Base-by-base conservation (phyloP, 2,888 invertebrate species). In the Andrena hattorfiana region DNA sequence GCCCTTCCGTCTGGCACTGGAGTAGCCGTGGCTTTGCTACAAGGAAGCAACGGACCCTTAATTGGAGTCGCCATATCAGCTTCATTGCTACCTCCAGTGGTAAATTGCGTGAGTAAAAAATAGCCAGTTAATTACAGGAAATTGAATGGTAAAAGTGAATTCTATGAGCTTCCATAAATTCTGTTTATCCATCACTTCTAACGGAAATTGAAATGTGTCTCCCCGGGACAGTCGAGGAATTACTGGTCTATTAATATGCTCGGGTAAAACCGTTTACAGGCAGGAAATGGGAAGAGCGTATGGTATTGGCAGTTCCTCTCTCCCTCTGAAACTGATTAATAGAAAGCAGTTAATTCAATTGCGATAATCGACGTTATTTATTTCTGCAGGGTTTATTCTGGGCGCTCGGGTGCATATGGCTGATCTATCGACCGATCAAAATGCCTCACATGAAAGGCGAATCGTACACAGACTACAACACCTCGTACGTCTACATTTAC, bases 31-130 rank as follows among this genome's bases (percentile, higher is more conserved):
- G 97, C 98, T n/a, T 94, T 98, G 71, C 95, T 98, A 0, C 97
- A 97, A 91, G 98, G 97, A 49, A 97, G 97, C 92, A 97, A 97
- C 56, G 97, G 97, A 0, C 97, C 97, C 0, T 94, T 98, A 67
- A 98, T 98, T 84, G 98, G 98, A 78, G 98, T 98, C 71, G 98
- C 98, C n/a, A 98, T 98, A 92, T 98, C 98, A 23, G 98, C 98
- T 0, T 98, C 98, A 0, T 94, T 98, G 70, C 93, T 98, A 79
- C 98, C 98, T 26, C 98, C 98, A 4, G 97, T 97, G 75, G 97
- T 98, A 30, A 98, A 98, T 94, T 97, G 97, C 91, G 98, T 97
- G 94, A 95, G 96, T 95, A 85, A 74, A 49, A 2, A 70, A 35
- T n/a, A 5, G 56, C 28, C 20, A 68, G 62, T 30, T 1, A 42